Base-by-base conservation (phyloP, 2,888 invertebrate species). In the Spatulosminthurus flaviceps region DNA sequence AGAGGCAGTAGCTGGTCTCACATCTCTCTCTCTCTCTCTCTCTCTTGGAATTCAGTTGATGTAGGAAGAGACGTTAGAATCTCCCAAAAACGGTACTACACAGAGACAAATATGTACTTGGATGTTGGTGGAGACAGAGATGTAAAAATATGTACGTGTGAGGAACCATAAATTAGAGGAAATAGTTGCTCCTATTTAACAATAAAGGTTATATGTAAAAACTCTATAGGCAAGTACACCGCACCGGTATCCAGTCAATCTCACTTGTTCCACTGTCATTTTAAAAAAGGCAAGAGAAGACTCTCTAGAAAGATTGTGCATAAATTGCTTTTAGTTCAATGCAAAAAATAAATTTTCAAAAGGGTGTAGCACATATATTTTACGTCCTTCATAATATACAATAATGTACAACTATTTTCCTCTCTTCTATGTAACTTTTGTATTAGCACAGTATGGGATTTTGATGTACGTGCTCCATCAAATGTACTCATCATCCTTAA, bases 391-490 rank as follows among this genome's bases (percentile, higher is more conserved):
- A n/a, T n/a, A n/a, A n/a, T n/a, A n/a, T n/a, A n/a, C n/a, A n/a
- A n/a, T n/a, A n/a, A n/a, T n/a, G n/a, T n/a, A n/a, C n/a, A n/a
- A n/a, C n/a, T n/a, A n/a, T n/a, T n/a, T n/a, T n/a, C n/a, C n/a
- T n/a, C n/a, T n/a, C n/a, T n/a, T n/a, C n/a, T n/a, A n/a, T n/a
- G n/a, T n/a, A n/a, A n/a, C n/a, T n/a, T n/a, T n/a, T n/a, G n/a
- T n/a, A n/a, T n/a, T n/a, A n/a, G 51, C 64, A 64, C 41, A 42
- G 41, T 41, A 21, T 70, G 21, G 26, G 41, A 70, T 41, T 70
- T 34, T 70, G 70, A 70, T 70, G 34, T 70, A 70, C 70, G 42
- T 41, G 41, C 41, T 70, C 41, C 21, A 70, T 70, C 70, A 21
- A 1, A n/a, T 29, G 22, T 16, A n/a, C 29, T 22, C 9, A 69